Percentiles rank a stretch among this genome's conserved stretches.
Conservation (phyloP, 2,888 invertebrate species). For the Ferrisia virgata region DNA sequence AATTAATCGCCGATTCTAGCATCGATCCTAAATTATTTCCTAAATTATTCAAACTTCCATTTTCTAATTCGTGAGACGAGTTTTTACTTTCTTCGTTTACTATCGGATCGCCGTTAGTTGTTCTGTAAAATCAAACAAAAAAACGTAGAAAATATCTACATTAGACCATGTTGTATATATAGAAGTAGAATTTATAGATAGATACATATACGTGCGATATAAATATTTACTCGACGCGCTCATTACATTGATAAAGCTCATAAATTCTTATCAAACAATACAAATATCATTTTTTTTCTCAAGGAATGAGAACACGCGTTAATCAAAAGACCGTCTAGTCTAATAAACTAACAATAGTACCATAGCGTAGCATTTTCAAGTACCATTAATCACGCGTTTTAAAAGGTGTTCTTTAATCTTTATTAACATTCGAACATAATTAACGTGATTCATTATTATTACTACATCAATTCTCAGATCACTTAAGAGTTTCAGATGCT, state of each 20-base stretch:
- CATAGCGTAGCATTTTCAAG: not conserved
- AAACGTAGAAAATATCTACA: too few species aligned
- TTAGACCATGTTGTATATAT: too few species aligned
- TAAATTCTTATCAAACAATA: not conserved
- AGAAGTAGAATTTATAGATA: not conserved
- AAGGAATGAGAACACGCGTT: not conserved
- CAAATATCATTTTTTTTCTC: not conserved
- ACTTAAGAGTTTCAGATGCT: not conserved
- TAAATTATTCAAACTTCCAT: conserved; percentile 33
- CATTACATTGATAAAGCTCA: not conserved
- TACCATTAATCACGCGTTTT: not conserved
- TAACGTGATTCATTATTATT: not conserved
- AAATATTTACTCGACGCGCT: not conserved
- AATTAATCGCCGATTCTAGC: conserved; percentile 42
- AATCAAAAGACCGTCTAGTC: not conserved
- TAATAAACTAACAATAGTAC: not conserved
- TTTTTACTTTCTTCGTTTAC: not conserved
- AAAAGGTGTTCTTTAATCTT: not conserved
- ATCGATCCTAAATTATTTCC: conserved; percentile 39
- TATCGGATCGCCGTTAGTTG: not conserved
- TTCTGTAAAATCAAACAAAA: not conserved
- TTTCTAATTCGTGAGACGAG: conserved; percentile 8
- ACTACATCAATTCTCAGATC: not conserved
- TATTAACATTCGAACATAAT: not conserved
- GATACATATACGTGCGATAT: not conserved